Evolutionary conservation across 2,797 vertebrate genomes (phyloP), one percentile per base, ranked within the genome.

Genomic region (Crenichthys baileyi): DNA sequence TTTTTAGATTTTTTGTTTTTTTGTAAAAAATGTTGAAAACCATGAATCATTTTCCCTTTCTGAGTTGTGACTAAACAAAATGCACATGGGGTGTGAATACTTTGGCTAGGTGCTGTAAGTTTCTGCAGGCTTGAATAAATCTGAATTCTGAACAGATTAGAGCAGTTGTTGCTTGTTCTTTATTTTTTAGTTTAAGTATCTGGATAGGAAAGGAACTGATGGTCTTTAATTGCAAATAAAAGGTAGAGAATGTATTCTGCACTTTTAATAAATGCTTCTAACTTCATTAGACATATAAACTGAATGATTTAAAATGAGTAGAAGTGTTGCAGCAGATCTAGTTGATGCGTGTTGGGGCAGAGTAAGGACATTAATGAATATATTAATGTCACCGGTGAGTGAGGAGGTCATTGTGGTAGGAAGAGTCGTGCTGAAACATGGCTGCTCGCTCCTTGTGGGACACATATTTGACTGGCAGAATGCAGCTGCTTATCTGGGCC

Each of bases 391-490:
- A 13, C 20, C 11, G 77, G 24, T 22, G 72, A 70, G 41, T 63
- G 16, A 44, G 63, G 79, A 31, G 82, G 70, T 16, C 70, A 4
- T 61, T 56, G 80, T 74, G 88, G 85, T 77, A 50, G 61, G 80
- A 0, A 0, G 73, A 83, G 83, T 73, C 24, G 55, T 18, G 84
- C 81, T 82, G 85, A 88, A 86, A 88, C 58, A 46, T 8, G 70
- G 77, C 71, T 44, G 79, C 81, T 76, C 72, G 0, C 85, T 50
- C 8, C 26, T 74, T 84, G 87, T 68, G 80, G 79, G 67, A 68
- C 60, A 89, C 87, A 75, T 79, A 73, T 88, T 77, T 86, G 88
- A 91, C 91, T 87, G 88, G 80, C 83, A 83, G 85, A 89, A 88
- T 91, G 86, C 3, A 81, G 79, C 67, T n/a, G 29, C 50, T 90